Conservation (phyloP, 2,797 vertebrate species). For the Gouania willdenowi region DNA sequence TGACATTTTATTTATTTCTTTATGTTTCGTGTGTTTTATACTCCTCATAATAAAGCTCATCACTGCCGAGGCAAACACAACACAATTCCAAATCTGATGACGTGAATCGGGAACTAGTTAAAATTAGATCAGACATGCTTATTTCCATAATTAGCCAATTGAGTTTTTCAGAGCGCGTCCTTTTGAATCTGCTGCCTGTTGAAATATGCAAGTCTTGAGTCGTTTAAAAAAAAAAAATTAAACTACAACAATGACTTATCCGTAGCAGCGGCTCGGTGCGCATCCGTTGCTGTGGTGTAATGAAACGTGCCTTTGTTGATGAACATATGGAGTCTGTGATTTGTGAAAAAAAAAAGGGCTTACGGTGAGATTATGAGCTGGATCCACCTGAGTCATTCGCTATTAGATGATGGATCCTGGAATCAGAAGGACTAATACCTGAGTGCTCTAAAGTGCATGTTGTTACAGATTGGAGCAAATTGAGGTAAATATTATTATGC, state of each 20-base stretch:
- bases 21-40: background rate
- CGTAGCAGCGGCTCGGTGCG: constrained; percentile 7
- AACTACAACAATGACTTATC: too few relatives aligned
- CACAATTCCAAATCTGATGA: constrained; percentile 43
- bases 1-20: too few relatives aligned
- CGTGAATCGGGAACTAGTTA: constrained; percentile 47
- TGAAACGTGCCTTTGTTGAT: constrained; percentile 18
- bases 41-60: constrained; percentile 14
- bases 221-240: constrained; percentile 48
- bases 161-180: constrained; percentile 51
- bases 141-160: constrained; percentile 64
- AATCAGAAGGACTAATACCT: too few relatives aligned
- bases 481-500: too few relatives aligned
- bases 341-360: constrained; percentile 3
- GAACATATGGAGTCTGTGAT: constrained; percentile 4
- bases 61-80: constrained; percentile 2
- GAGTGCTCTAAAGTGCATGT: too few relatives aligned
- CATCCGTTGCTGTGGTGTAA: constrained; percentile 9
- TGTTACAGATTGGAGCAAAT: too few relatives aligned
- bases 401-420: too few relatives aligned
- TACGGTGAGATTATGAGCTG: too few relatives aligned
- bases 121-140: constrained; percentile 44
- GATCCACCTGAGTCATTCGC: too few relatives aligned
- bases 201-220: constrained; percentile 55
- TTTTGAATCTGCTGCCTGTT: constrained; percentile 44